These are phyloP conservation scores for Melanotaenia pygmaea DNA, from an alignment of 2,797 vertebrate species.

Conservation along the genomic window DNA sequence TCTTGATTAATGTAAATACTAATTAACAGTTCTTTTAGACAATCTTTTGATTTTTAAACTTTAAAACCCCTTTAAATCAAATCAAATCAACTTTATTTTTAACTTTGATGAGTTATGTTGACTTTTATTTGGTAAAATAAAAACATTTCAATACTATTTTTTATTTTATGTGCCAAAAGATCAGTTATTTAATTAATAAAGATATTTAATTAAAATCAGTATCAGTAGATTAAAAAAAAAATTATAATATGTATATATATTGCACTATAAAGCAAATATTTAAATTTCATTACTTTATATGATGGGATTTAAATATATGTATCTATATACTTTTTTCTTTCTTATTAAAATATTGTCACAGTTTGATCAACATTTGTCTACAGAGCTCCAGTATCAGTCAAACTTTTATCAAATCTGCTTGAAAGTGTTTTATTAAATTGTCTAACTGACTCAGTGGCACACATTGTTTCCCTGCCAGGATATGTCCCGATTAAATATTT, in stretches of 20 bases:
- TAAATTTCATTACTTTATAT: background rate
- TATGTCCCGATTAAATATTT: conserved; percentile 21
- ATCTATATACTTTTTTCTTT: background rate
- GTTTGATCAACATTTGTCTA: background rate
- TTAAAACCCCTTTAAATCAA: background rate
- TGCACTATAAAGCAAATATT: background rate
- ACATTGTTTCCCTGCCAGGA: background rate
- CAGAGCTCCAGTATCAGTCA: background rate
- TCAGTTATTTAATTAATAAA: background rate
- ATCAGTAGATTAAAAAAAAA: no score
- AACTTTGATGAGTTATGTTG: no score
- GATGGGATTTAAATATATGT: background rate
- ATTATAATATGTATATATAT: background rate
- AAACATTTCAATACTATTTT: background rate
- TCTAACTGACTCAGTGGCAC: background rate
- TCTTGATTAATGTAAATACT: background rate
- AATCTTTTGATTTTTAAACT: background rate
- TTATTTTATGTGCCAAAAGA: background rate
- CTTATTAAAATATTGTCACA: background rate
- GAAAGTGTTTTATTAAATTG: background rate
- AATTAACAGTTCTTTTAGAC: background rate
- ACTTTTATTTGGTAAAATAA: background rate
- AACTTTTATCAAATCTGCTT: background rate
- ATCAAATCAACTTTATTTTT: no score
- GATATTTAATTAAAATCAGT: background rate